Base-by-base conservation (phyloP, 2,888 invertebrate genomes). In the Torymus auratus region DNA sequence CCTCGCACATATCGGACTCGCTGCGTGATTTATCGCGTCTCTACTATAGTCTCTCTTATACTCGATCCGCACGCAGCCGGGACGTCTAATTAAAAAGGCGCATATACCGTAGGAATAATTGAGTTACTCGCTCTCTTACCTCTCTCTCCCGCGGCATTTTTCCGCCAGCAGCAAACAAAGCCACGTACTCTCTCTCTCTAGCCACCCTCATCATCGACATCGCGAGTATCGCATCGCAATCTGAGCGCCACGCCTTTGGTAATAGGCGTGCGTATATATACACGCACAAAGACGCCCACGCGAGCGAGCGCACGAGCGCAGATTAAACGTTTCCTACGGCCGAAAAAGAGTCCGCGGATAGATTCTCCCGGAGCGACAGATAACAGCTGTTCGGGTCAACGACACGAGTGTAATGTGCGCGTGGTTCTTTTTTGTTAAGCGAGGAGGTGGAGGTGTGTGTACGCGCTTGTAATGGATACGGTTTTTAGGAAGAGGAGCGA, bases 231-330 rank as follows among this genome's bases (percentile, higher is more conserved):
- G 60, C 53, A 28, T 65, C 64, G 65, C 64, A 71, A 75, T 75
- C 80, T 70, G 67, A 60, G 56, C 52, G 61, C 69, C 78, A 81
- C 81, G 81, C 81, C 77, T 81, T 70, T 77, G 62, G 71, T 71
- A 64, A 62, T 73, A 28, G 52, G 58, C 23, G 50, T 53, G 23
- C 2, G 52, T 11, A 41, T 28, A 11, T 52, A 58, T 15, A 53
- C 11, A 12, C 41, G 58, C 58, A 77, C 72, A 64, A 64, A 53
- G 75, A 67, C 82, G 75, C 72, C 72, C 75, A 76, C 68, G 53
- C 77, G 50, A 1, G 7, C 28, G 28, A 2, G 75, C 72, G 68
- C 72, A 72, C 68, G 53, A 69, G 50, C 14, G n/a, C 41, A 78
- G 65, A 72, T 75, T 75, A 69, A 78, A 74, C 62, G 52, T 76